phyloP scores from a whole-genome alignment of 2,113 vertebrate genomes.

The Gymnobelideus leadbeateri region DNA sequence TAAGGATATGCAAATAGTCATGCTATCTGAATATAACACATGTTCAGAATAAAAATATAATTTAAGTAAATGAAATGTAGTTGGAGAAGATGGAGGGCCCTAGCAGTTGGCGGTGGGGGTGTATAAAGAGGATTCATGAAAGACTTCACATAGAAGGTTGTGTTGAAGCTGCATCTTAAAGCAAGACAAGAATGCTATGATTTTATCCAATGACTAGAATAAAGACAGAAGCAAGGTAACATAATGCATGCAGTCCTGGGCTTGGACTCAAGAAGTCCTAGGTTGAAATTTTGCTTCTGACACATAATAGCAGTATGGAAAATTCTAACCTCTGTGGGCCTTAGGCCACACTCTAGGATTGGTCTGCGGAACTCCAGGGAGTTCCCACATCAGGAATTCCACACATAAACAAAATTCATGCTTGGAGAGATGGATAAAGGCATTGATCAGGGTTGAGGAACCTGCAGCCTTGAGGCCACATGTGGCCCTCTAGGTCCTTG shows the following conservation, averaged over 20 bases:
- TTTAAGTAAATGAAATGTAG: background rate
- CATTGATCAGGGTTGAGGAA: too few relatives aligned
- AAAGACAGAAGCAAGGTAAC: background rate
- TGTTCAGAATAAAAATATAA: background rate
- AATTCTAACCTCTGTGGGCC: background rate
- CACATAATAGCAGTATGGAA: background rate
- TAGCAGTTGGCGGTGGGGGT: background rate
- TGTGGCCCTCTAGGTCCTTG: too few relatives aligned
- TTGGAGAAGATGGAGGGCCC: background rate
- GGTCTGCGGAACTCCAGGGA: background rate
- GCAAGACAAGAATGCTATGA: background rate
- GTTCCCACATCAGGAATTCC: background rate
- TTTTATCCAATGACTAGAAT: background rate
- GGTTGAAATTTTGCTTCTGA: background rate
- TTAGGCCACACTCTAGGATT: background rate
- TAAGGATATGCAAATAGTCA: background rate
- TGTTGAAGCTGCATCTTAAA: background rate
- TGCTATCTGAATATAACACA: background rate
- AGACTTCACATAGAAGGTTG: background rate
- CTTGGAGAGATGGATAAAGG: background rate
- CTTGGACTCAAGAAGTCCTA: background rate
- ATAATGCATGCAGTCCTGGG: background rate
- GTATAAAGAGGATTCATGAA: background rate
- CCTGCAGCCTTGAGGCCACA: too few relatives aligned
- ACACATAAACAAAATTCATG: background rate